Base-by-base conservation (phyloP, 1,140 invertebrate species). In the Leptinotarsa undecemlineata region DNA sequence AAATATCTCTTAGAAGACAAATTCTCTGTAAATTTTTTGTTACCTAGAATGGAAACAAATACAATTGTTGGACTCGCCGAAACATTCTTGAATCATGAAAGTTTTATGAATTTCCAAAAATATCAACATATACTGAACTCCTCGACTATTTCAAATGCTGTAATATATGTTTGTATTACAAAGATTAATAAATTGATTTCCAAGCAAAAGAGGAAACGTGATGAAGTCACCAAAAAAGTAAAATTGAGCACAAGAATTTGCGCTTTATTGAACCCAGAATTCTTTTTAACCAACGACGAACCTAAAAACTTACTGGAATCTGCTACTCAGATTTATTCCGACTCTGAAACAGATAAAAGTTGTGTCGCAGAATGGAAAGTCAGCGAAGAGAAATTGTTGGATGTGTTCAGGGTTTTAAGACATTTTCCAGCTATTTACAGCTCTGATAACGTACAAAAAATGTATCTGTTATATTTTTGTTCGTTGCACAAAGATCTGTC, bases 131-230 rank as follows among this genome's bases (percentile, higher is more conserved):
- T 79, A 57, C 69, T 67, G 19, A 75, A 81, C 68, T 78, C 75
- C 48, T n/a, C 64, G 13, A 61, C 63, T 60, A 61, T 82, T 68
- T 73, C 71, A 13, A 75, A 74, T 60, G 74, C 76, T 26, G 69
- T 80, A 5, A 21, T 76, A 48, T 79, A 75, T 62, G 63, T 72
- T 42, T 47, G 76, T 14, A 72, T 82, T 21, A 51, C 71, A 11
- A 82, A 82, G 79, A 77, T 81, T 21, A 80, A 78, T 68, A 82
- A 78, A 72, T 51, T 75, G 61, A 70, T 77, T 48, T 64, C 71
- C 4, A 75, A 68, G 66, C 17, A 73, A 57, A 81, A 81, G 70
- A 74, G 76, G 61, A 81, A 81, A 74, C 77, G 74, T 21, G 61
- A 79, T 72, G 74, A 76, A 70, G 72, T 73, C 48, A 69, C n/a